A percentile compares a stretch with the other conserved stretches of the same genome.
Evolutionary conservation across 2,113 vertebrate genomes (phyloP).

Genomic region (Climacteris rufus): DNA sequence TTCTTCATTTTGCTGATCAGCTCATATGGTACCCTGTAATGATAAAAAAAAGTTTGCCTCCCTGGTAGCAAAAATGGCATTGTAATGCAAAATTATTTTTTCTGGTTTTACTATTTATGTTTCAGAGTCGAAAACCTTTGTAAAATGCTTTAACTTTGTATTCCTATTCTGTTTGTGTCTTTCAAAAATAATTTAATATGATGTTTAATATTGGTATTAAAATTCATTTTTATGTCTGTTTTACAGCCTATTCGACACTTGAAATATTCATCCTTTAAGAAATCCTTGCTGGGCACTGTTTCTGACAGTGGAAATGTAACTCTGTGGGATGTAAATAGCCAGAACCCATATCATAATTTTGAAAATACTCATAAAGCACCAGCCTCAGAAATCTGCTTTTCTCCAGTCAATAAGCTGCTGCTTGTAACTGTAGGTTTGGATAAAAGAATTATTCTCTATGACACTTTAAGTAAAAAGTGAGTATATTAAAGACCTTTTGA

Average conservation of each 20-base stretch:
- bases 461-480: conserved; percentile 94
- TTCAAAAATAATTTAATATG: background rate
- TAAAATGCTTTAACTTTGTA: background rate
- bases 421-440: conserved; percentile 93
- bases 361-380: conserved; percentile 90
- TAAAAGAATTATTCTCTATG: conserved; percentile 96
- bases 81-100: background rate
- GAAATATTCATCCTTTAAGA: conserved; percentile 87
- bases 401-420: conserved; percentile 90
- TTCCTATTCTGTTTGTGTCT: background rate
- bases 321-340: conserved; percentile 93
- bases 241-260: conserved; percentile 89
- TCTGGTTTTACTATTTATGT: background rate
- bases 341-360: conserved; percentile 86
- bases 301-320: conserved; percentile 89
- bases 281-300: conserved; percentile 88
- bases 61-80: background rate
- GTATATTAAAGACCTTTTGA: conserved; percentile 30
- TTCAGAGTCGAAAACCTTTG: background rate
- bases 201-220: background rate
- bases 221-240: background rate
- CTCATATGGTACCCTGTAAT: background rate
- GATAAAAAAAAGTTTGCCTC: background rate
- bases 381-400: conserved; percentile 89
- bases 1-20: background rate